Percentiles rank a stretch among this genome's conserved stretches.
Conservation (phyloP, 1,140 invertebrate genomes). For the Hycleus phaleratus region DNA sequence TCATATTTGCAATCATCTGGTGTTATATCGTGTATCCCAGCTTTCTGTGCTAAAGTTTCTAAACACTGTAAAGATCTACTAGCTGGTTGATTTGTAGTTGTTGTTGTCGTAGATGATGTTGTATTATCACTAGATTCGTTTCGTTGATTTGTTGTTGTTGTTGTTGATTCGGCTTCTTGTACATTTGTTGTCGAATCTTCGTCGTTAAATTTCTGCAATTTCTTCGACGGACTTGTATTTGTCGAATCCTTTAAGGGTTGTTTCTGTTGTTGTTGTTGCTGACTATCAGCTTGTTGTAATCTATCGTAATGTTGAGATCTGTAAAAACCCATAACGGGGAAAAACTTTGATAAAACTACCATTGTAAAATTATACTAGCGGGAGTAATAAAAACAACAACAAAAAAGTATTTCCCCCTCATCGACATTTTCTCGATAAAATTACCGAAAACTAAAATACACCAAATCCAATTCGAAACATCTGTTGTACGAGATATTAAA, state of each 20-base stretch:
- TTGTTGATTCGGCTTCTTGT: constrained; percentile 32
- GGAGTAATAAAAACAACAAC: neutral
- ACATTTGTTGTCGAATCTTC: constrained; percentile 23
- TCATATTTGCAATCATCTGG: constrained; percentile 59
- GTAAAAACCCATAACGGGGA: constrained; percentile 19
- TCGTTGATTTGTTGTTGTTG: constrained; percentile 20
- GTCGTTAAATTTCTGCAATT: constrained; percentile 29
- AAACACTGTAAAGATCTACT: constrained; percentile 53
- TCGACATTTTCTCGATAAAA: no score
- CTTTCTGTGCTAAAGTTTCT: constrained; percentile 57
- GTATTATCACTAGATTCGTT: neutral
- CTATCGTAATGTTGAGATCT: constrained; percentile 42
- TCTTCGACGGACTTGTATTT: constrained; percentile 24
- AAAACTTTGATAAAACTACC: neutral
- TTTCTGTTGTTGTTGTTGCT: constrained; percentile 30
- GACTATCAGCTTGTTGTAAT: constrained; percentile 38
- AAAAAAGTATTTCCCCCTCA: no score
- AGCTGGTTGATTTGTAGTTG: constrained; percentile 22
- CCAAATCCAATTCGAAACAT: no score
- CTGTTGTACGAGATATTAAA: no score
- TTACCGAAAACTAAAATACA: no score
- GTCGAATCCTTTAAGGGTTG: constrained; percentile 40
- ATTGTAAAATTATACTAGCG: neutral
- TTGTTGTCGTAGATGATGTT: constrained; percentile 12
- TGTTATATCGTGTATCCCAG: constrained; percentile 49